Percentiles rank a stretch among this genome's conserved stretches.
Evolutionary conservation across 2,888 invertebrate species (phyloP).

Genomic region (Aleiodes leptofemur): DNA sequence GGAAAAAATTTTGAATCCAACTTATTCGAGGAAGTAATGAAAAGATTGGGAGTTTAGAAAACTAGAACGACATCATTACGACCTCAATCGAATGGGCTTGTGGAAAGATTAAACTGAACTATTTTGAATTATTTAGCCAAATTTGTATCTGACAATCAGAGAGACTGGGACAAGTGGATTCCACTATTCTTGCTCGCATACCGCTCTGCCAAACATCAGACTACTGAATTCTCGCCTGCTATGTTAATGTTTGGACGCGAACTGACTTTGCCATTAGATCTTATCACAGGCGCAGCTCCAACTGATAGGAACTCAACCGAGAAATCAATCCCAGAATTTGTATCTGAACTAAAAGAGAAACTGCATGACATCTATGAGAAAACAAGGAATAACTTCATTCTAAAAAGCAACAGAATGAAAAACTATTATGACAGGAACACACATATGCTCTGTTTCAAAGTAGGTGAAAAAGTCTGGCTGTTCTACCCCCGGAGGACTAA

Average conservation of each 20-base stretch:
- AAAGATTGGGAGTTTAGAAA: slow-evolving; percentile 58
- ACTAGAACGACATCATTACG: slow-evolving; percentile 57
- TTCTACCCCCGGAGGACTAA: background rate
- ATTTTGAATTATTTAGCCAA: slow-evolving; percentile 49
- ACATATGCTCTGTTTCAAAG: background rate
- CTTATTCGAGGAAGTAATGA: slow-evolving; percentile 56
- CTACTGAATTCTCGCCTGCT: slow-evolving; percentile 40
- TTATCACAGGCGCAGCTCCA: slow-evolving; percentile 8
- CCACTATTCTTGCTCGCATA: slow-evolving; percentile 49
- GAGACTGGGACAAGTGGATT: slow-evolving; percentile 54
- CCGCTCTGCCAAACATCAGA: slow-evolving; percentile 44
- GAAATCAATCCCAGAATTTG: slow-evolving; percentile 34
- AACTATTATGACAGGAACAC: background rate
- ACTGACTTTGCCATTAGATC: slow-evolving; percentile 28
- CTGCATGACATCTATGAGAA: slow-evolving; percentile 22
- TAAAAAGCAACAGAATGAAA: background rate
- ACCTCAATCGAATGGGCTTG: slow-evolving; percentile 56
- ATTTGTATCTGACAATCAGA: slow-evolving; percentile 49
- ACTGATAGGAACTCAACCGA: background rate
- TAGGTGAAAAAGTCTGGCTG: background rate
- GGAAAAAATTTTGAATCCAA: slow-evolving; percentile 61
- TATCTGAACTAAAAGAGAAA: slow-evolving; percentile 33
- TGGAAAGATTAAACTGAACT: slow-evolving; percentile 54
- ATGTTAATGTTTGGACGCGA: slow-evolving; percentile 44
- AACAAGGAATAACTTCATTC: background rate